A percentile compares a stretch with the other conserved stretches of the same genome.
Evolutionary conservation across 2,888 invertebrate genomes (phyloP).

Genomic region (Napeogenes sylphis): DNA sequence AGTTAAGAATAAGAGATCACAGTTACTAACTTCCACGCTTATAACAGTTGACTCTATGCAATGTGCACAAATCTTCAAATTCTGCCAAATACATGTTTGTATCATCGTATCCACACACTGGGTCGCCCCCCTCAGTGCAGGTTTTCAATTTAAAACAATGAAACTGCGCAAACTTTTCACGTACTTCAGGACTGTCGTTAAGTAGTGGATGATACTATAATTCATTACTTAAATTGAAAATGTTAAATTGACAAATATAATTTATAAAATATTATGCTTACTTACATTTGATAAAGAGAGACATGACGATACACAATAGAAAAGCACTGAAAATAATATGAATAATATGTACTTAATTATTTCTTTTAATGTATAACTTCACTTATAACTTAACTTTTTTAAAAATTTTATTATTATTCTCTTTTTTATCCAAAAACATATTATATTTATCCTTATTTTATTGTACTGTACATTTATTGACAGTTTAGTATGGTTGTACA

Average conservation of each 20-base stretch:
- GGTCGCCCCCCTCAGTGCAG: conserved; percentile 35
- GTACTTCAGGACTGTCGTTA: conserved; percentile 19
- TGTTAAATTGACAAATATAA: neutral
- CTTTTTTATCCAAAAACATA: no score
- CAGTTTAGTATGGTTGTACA: no score
- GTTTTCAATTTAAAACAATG: conserved; percentile 37
- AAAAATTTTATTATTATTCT: no score
- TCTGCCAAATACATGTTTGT: conserved; percentile 34
- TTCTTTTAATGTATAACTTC: no score
- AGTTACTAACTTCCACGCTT: conserved; percentile 42
- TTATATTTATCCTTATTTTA: no score
- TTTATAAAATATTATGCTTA: neutral
- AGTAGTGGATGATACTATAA: conserved; percentile 10
- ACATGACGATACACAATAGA: no score
- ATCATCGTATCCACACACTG: conserved; percentile 48
- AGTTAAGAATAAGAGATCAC: neutral
- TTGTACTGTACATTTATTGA: no score
- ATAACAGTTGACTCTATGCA: conserved; percentile 47
- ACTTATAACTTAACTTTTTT: no score
- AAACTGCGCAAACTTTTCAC: conserved; percentile 33
- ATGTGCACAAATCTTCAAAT: conserved; percentile 46
- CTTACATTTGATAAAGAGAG: neutral
- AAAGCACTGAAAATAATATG: no score
- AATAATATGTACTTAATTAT: no score
- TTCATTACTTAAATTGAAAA: neutral